These are phyloP conservation scores for Erpornis zantholeuca DNA, from an alignment of 2,113 vertebrate species.

Conservation along the genomic window DNA sequence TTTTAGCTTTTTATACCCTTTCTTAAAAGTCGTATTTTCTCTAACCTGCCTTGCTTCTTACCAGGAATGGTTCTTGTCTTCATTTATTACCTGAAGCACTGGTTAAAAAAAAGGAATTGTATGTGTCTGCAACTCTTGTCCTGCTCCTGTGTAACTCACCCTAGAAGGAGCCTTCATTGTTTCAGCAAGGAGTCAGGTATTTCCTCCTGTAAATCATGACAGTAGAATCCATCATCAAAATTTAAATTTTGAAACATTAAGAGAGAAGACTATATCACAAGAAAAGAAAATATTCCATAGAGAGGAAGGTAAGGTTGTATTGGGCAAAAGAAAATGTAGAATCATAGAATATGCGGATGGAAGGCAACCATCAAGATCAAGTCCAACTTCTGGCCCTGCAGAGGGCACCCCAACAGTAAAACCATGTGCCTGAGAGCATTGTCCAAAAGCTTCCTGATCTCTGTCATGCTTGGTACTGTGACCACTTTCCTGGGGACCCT, in stretches of 20 bases:
- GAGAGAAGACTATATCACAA: not conserved
- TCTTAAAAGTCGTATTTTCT: not conserved
- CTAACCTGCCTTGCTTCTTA: not conserved
- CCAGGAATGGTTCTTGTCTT: not conserved
- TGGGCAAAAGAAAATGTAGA: not conserved
- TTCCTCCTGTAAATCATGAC: not conserved
- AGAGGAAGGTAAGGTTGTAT: not conserved
- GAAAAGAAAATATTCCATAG: not conserved
- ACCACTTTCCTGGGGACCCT: not conserved
- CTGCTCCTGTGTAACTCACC: not conserved
- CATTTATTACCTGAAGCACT: not conserved
- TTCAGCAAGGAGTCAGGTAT: not conserved
- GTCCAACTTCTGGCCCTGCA: not conserved
- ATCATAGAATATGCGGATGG: not conserved
- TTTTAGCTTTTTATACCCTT: not conserved
- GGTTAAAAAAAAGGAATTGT: not conserved
- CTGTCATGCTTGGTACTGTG: not conserved
- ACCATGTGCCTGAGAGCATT: not conserved
- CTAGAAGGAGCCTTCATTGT: not conserved
- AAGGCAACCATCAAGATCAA: not conserved
- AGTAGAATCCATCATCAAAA: not conserved
- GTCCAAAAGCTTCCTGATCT: not conserved
- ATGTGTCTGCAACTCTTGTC: not conserved
- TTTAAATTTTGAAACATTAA: not conserved
- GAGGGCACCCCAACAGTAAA: not conserved